Conservation (phyloP, 2,888 invertebrate genomes). For the Hirtodrosophila cameraria region DNA sequence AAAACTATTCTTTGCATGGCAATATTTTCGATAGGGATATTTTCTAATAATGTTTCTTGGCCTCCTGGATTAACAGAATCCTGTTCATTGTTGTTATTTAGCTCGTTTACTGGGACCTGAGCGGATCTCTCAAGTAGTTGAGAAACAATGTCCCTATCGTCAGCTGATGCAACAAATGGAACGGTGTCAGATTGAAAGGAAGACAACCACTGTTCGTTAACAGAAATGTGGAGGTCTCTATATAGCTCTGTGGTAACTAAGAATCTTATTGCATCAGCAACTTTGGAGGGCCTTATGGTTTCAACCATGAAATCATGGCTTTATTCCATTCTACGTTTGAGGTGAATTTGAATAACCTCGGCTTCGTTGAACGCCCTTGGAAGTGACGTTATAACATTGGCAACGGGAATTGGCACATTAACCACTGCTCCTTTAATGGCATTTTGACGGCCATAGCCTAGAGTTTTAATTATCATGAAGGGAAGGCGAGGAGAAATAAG, state of each 20-base stretch:
- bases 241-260: too few relatives aligned
- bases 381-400: too few relatives aligned
- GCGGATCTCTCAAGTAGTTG: background rate
- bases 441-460: constrained; percentile 6
- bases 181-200: background rate
- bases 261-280: constrained; percentile 9
- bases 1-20: constrained; percentile 17
- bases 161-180: constrained; percentile 6
- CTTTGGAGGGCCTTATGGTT: background rate
- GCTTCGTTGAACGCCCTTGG: constrained; percentile 3
- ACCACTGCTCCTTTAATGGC: constrained; percentile 13
- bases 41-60: constrained; percentile 39
- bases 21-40: constrained; percentile 26
- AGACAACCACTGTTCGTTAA: background rate
- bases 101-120: too few relatives aligned
- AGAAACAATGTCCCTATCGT: too few relatives aligned
- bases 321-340: background rate
- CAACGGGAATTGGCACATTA: constrained; percentile 21
- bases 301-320: background rate
- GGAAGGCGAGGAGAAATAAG: constrained; percentile 8
- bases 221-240: background rate
- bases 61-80: constrained; percentile 1
- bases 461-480: constrained; percentile 9
- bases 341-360: too few relatives aligned
- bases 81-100: too few relatives aligned